Conservation (phyloP, 2,797 vertebrate genomes). For the Poliocrania exsul region DNA sequence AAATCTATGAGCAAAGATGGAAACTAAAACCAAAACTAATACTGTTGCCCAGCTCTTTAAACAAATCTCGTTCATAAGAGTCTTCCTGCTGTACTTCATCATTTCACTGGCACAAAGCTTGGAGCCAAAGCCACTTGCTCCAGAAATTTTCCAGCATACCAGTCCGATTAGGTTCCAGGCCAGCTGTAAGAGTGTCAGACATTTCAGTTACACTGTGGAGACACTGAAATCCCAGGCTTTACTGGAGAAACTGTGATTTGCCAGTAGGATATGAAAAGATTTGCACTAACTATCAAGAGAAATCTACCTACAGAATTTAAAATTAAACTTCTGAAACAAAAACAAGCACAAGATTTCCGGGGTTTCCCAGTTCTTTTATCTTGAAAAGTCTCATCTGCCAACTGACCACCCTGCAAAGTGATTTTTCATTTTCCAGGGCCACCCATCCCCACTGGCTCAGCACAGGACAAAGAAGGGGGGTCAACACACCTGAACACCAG, state of each 20-base stretch:
- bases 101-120: constrained; percentile 44
- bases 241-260: background rate
- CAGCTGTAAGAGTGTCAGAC: constrained; percentile 50
- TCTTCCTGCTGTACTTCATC: constrained; percentile 35
- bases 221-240: constrained; percentile 33
- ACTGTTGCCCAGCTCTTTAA: constrained; percentile 14
- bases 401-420: background rate
- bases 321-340: background rate
- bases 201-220: background rate
- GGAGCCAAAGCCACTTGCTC: constrained; percentile 19
- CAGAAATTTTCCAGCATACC: constrained; percentile 55
- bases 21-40: constrained; percentile 38
- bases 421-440: background rate
- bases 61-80: constrained; percentile 48
- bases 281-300: background rate
- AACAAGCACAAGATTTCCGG: background rate
- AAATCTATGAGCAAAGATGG: background rate
- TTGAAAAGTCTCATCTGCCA: background rate
- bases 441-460: background rate
- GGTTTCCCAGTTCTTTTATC: background rate
- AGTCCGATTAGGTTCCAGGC: constrained; percentile 60
- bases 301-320: constrained; percentile 1
- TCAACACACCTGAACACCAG: fast-evolving
- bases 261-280: constrained; percentile 19
- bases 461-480: background rate